Conservation (phyloP, 2,888 invertebrate species). For the Drosophila prolongata region DNA sequence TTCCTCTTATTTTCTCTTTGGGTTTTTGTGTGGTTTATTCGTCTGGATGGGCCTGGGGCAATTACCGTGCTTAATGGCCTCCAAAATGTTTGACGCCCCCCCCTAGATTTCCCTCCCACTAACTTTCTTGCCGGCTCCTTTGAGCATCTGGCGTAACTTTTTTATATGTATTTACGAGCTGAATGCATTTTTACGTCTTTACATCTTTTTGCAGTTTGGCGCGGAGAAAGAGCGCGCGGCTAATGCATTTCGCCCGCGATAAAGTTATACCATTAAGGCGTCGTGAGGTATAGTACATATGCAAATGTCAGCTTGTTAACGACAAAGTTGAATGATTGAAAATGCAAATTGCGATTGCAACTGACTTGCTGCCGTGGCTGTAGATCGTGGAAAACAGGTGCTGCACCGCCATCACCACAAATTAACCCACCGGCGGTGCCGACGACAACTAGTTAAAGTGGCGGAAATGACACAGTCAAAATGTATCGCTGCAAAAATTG, state of each 20-base stretch:
- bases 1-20: conserved; percentile 6
- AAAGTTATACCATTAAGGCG: conserved; percentile 32
- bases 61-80: conserved; percentile 50
- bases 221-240: conserved; percentile 12
- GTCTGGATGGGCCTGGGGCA: conserved; percentile 56
- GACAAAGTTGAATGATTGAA: conserved; percentile 69
- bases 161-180: conserved; percentile 49
- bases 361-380: conserved; percentile 14
- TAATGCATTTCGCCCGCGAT: conserved; percentile 35
- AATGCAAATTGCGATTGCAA: conserved; percentile 66
- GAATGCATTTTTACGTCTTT: conserved; percentile 46
- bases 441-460: conserved; percentile 63
- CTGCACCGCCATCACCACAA: conserved; percentile 15
- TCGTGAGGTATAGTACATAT: conserved; percentile 25
- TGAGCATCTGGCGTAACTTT: conserved; percentile 36
- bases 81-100: conserved; percentile 30
- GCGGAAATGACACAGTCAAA: conserved; percentile 74
- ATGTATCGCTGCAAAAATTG: conserved; percentile 84
- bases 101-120: background rate
- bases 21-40: conserved; percentile 60
- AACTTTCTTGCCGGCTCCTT: conserved; percentile 10
- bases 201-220: conserved; percentile 44
- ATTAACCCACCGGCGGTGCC: conserved; percentile 15
- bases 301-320: conserved; percentile 50
- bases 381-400: conserved; percentile 47